Evolutionary conservation across 2,113 vertebrate genomes (phyloP).

Genomic region (Craseonycteris thonglongyai): DNA sequence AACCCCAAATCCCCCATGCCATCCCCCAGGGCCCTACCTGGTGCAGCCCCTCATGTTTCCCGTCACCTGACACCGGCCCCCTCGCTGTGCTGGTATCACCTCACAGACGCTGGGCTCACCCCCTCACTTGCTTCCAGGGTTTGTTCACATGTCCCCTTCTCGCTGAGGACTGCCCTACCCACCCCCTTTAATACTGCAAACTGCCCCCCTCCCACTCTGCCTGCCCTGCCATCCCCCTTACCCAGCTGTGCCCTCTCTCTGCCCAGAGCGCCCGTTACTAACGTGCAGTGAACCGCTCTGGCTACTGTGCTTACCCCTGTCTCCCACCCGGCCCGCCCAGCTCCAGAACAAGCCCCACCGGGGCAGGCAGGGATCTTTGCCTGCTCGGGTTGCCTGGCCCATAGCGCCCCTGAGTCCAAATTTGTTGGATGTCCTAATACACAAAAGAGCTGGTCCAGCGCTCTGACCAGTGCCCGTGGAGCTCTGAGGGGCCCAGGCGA

Average conservation of each 20-base stretch:
- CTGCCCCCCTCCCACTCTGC: background rate
- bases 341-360: background rate
- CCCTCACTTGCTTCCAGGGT: no score
- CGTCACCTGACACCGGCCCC: background rate
- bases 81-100: background rate
- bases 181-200: background rate
- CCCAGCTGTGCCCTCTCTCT: no score
- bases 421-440: background rate
- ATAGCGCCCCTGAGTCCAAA: background rate
- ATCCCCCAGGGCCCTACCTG: accelerated
- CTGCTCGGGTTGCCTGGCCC: background rate
- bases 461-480: background rate
- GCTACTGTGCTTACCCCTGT: accelerated
- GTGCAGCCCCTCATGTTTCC: accelerated
- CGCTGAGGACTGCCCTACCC: background rate
- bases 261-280: accelerated
- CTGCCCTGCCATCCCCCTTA: accelerated
- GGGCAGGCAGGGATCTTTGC: background rate
- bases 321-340: background rate
- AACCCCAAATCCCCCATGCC: background rate
- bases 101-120: no score
- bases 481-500: background rate
- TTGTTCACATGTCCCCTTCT: background rate
- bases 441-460: background rate
- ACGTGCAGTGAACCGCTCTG: accelerated